These are phyloP conservation scores for Apteryx mantelli DNA, from an alignment of 2,113 vertebrate genomes.

Conservation along the genomic window DNA sequence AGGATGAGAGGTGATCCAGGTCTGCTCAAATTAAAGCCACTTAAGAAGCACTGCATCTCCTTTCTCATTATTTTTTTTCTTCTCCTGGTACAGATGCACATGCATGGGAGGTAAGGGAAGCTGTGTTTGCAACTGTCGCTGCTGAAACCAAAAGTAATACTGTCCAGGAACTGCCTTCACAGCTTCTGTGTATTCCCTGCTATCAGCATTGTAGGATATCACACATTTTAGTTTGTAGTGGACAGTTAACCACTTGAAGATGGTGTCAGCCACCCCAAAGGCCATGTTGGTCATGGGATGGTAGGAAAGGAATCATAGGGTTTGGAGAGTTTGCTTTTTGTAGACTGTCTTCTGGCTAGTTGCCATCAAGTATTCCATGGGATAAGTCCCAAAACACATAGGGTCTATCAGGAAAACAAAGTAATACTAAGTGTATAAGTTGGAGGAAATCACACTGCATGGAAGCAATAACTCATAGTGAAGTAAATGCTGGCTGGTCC, in stretches of 20 bases:
- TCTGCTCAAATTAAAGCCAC: neutral
- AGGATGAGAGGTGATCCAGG: neutral
- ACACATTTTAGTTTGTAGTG: neutral
- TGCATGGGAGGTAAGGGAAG: rapidly evolving
- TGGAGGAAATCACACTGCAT: neutral
- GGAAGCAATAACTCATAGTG: neutral
- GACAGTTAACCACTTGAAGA: neutral
- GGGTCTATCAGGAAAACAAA: neutral
- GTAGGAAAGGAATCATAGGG: neutral
- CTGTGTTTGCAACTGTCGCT: neutral
- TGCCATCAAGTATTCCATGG: neutral
- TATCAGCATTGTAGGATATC: neutral
- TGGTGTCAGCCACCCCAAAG: neutral
- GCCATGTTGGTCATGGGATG: neutral
- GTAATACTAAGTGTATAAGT: neutral
- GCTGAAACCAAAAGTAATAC: neutral
- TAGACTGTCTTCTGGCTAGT: neutral
- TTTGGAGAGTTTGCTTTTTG: neutral
- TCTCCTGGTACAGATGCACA: neutral
- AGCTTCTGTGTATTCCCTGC: neutral
- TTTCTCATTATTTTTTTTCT: neutral
- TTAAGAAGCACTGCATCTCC: neutral
- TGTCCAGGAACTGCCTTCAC: neutral
- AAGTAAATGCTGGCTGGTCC: neutral
- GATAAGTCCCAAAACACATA: neutral